Percentiles rank a stretch among this genome's conserved stretches.
Conservation (phyloP, 2,797 vertebrate species). For the Anas bahamensis region DNA sequence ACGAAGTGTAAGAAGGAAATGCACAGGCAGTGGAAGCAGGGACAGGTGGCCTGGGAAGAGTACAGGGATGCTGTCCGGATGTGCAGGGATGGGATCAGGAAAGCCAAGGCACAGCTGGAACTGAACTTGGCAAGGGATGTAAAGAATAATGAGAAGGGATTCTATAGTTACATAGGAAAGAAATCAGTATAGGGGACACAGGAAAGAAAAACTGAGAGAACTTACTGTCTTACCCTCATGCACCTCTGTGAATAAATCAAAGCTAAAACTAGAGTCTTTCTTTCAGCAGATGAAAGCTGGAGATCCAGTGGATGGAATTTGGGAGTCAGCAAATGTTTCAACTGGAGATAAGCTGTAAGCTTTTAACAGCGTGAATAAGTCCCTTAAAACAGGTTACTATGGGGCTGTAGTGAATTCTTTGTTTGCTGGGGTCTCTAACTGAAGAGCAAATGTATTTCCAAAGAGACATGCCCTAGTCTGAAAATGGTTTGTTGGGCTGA, state of each 20-base stretch:
- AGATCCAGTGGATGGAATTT: background rate
- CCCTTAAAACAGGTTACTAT: background rate
- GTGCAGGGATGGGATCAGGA: background rate
- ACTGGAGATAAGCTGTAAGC: background rate
- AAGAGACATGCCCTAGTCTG: background rate
- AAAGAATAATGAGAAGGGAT: background rate
- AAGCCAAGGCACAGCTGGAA: background rate
- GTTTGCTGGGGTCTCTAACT: background rate
- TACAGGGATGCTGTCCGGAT: no score
- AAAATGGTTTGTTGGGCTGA: background rate
- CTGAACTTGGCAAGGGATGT: background rate
- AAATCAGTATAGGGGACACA: fast-evolving
- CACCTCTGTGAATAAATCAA: background rate
- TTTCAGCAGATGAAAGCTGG: background rate
- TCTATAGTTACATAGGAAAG: background rate
- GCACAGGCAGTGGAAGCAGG: no score
- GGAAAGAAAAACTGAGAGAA: background rate
- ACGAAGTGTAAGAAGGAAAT: no score
- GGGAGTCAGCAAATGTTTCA: background rate
- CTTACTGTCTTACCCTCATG: background rate
- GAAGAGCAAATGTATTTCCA: background rate
- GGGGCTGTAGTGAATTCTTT: background rate
- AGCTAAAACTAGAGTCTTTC: background rate
- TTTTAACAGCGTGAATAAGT: background rate
- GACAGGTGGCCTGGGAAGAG: no score